Evolutionary conservation across 2,888 invertebrate species (phyloP).

Genomic region (Conomelus anceps): DNA sequence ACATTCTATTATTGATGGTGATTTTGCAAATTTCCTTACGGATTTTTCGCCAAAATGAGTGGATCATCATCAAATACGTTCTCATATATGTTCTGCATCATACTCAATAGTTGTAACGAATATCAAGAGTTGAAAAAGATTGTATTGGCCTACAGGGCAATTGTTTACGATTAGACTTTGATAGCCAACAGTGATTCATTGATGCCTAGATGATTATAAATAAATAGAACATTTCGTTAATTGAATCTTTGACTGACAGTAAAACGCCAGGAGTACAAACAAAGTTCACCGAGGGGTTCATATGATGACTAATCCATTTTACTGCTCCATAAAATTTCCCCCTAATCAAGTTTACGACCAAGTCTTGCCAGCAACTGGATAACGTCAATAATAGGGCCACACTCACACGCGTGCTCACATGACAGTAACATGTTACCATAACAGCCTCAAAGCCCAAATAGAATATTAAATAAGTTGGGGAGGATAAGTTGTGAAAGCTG

Average conservation of each 20-base stretch:
- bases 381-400: background rate
- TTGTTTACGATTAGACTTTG: background rate
- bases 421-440: background rate
- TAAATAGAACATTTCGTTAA: background rate
- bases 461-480: background rate
- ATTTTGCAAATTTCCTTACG: too few species aligned
- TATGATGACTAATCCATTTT: background rate
- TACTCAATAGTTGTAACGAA: too few species aligned
- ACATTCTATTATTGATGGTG: too few species aligned
- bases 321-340: background rate
- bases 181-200: background rate
- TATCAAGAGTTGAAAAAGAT: too few species aligned
- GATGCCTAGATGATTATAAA: background rate
- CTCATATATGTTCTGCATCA: too few species aligned
- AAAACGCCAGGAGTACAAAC: background rate
- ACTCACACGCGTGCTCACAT: background rate
- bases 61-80: too few species aligned
- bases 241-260: background rate
- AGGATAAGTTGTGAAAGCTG: background rate
- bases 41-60: too few species aligned
- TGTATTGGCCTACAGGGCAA: too few species aligned
- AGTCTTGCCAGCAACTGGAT: background rate
- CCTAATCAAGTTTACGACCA: background rate
- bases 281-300: background rate
- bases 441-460: background rate